Percentiles rank a stretch among this genome's conserved stretches.
These are phyloP conservation scores for Cheilosia urbana DNA, from an alignment of 2,888 invertebrate genomes.

Conservation along the genomic window DNA sequence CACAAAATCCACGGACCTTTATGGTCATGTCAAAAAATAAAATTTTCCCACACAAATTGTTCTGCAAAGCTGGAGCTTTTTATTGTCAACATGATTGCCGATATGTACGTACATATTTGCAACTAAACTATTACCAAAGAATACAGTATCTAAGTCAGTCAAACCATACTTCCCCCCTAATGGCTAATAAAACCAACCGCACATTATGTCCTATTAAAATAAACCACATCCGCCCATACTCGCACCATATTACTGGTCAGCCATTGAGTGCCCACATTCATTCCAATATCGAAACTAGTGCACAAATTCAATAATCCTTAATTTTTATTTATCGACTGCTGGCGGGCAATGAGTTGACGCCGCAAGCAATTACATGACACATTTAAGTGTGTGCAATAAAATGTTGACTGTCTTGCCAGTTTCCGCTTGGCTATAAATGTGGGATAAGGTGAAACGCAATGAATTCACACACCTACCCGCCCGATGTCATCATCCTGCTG, in stretches of 20 bases:
- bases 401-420: constrained; percentile 8
- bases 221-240: background rate
- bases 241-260: background rate
- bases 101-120: too few relatives aligned
- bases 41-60: too few relatives aligned
- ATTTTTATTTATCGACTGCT: constrained; percentile 14
- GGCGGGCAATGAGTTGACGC: background rate
- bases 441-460: background rate
- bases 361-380: constrained; percentile 8
- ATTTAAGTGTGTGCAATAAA: constrained; percentile 15
- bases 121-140: too few relatives aligned
- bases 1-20: too few relatives aligned
- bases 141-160: too few relatives aligned
- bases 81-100: too few relatives aligned
- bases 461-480: background rate
- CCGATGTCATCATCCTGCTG: background rate
- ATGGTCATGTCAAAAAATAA: too few relatives aligned
- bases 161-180: too few relatives aligned
- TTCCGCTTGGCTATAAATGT: constrained; percentile 1
- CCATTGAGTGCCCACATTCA: constrained; percentile 5
- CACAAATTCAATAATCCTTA: constrained; percentile 24
- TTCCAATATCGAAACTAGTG: background rate
- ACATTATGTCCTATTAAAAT: too few relatives aligned
- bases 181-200: too few relatives aligned
- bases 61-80: too few relatives aligned